Evolutionary conservation across 1,140 invertebrate species (phyloP).

Genomic region (Brachionus manjavacas): DNA sequence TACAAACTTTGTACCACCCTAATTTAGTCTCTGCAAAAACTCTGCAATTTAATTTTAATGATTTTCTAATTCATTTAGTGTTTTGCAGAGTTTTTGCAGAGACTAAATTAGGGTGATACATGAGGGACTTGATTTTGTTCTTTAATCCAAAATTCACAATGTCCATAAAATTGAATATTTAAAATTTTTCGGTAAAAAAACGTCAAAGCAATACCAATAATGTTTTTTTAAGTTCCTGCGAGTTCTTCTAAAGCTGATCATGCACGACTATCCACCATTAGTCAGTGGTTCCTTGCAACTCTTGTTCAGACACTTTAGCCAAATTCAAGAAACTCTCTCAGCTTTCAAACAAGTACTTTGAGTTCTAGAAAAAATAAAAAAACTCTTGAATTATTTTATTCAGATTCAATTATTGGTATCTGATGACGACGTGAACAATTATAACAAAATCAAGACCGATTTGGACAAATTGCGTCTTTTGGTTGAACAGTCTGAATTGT

Average conservation of each 20-base stretch:
- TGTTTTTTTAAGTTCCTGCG: slow-evolving; percentile 65
- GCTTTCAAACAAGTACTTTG: slow-evolving; percentile 76
- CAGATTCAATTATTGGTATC: slow-evolving; percentile 87
- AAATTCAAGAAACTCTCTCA: slow-evolving; percentile 90
- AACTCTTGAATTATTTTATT: neutral
- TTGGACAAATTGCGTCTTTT: slow-evolving; percentile 85
- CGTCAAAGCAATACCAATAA: neutral
- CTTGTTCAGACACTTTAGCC: slow-evolving; percentile 94
- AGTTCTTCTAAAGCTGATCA: slow-evolving; percentile 88
- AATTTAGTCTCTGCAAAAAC: too few species aligned
- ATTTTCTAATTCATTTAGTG: too few species aligned
- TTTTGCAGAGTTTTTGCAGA: too few species aligned
- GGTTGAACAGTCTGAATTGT: slow-evolving; percentile 95
- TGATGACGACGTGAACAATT: slow-evolving; percentile 92
- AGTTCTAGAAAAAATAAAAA: neutral
- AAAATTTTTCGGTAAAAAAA: too few species aligned
- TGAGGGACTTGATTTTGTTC: too few species aligned
- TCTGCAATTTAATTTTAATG: too few species aligned
- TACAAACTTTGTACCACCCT: too few species aligned
- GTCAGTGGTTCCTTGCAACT: slow-evolving; percentile 90
- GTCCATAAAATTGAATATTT: too few species aligned
- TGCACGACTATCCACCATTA: slow-evolving; percentile 91
- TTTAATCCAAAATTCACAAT: too few species aligned
- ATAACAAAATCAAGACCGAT: slow-evolving; percentile 94
- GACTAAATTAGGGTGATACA: too few species aligned